phyloP scores from a whole-genome alignment of 1,140 invertebrate species.

The Plectus sambesii region DNA sequence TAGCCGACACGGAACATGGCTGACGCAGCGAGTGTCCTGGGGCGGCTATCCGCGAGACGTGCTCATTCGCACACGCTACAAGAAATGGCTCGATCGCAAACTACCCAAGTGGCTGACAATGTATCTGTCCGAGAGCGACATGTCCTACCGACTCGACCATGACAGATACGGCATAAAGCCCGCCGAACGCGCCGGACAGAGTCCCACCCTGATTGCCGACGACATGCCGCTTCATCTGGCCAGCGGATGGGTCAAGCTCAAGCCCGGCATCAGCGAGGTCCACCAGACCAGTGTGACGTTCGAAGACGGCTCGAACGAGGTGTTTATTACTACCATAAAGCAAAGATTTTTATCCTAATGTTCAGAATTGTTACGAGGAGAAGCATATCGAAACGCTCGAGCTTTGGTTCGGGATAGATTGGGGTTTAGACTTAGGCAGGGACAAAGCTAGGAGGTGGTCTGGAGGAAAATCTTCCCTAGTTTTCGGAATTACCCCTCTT shows the following conservation, averaged over 20 bases:
- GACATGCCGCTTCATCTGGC: slow-evolving; percentile 48
- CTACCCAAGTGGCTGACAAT: too few relatives aligned
- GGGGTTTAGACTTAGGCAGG: too few relatives aligned
- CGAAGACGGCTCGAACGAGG: slow-evolving; percentile 28
- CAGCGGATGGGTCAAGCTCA: slow-evolving; percentile 44
- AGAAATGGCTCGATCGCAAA: slow-evolving; percentile 37
- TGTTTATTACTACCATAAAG: too few relatives aligned
- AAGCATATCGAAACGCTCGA: too few relatives aligned
- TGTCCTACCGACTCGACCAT: slow-evolving; percentile 49
- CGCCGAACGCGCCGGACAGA: slow-evolving; percentile 38
- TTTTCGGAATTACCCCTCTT: too few relatives aligned
- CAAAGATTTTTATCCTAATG: too few relatives aligned
- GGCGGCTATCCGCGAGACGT: slow-evolving; percentile 46
- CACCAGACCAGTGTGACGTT: slow-evolving; percentile 40
- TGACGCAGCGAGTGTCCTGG: slow-evolving; percentile 45
- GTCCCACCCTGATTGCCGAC: slow-evolving; percentile 50
- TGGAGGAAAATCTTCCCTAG: too few relatives aligned
- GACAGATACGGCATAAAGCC: slow-evolving; percentile 45
- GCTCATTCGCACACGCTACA: slow-evolving; percentile 32
- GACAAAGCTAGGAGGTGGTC: too few relatives aligned
- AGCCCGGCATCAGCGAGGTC: slow-evolving; percentile 31
- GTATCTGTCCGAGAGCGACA: too few relatives aligned
- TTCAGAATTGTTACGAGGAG: too few relatives aligned
- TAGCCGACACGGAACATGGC: slow-evolving; percentile 46
- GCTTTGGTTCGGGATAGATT: too few relatives aligned